phyloP scores from a whole-genome alignment of 1,140 invertebrate species.

The Pogonognathellus flavescens region DNA sequence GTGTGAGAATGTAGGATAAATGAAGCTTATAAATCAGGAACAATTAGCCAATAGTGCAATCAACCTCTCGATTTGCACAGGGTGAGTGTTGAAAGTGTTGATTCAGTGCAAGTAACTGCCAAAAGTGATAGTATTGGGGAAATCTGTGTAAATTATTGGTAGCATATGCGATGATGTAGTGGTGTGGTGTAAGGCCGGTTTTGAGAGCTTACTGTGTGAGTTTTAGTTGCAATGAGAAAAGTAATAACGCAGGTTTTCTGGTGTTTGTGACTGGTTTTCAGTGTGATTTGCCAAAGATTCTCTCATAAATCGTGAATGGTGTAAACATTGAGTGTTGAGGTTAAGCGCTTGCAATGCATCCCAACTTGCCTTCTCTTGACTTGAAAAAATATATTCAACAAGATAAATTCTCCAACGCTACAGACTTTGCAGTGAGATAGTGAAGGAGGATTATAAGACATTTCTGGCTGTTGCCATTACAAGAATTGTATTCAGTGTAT shows the following conservation, averaged over 20 bases:
- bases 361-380: constrained; percentile 29
- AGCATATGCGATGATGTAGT: background rate
- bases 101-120: no score
- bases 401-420: background rate
- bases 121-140: no score
- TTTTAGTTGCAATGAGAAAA: background rate
- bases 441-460: no score
- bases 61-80: no score
- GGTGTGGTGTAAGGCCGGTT: background rate
- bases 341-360: constrained; percentile 36
- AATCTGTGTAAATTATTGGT: constrained; percentile 11
- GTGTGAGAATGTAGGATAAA: no score
- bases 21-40: no score
- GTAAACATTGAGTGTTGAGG: constrained; percentile 46
- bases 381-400: constrained; percentile 7
- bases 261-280: background rate
- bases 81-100: no score
- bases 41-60: no score
- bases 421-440: background rate
- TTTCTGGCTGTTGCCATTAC: no score
- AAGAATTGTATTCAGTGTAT: no score
- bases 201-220: background rate
- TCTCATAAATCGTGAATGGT: constrained; percentile 45
- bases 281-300: constrained; percentile 46
- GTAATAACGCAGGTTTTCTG: background rate